Percentiles rank a stretch among this genome's conserved stretches.
Evolutionary conservation across 2,113 vertebrate species (phyloP).

Genomic region (Gavialis gangeticus): DNA sequence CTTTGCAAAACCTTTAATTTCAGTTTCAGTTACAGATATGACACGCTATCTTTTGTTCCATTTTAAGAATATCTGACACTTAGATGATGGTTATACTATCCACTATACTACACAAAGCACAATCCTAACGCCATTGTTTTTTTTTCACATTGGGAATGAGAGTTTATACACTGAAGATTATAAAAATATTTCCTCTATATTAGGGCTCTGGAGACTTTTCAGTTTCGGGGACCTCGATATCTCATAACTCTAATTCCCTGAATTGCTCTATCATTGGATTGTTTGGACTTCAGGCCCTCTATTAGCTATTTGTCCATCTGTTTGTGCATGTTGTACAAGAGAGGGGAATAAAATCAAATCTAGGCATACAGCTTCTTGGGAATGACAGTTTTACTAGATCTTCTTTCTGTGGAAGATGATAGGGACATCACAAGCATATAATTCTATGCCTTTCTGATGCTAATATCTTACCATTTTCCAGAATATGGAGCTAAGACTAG

Average conservation of each 20-base stretch:
- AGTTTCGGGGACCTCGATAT: neutral
- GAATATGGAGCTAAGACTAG: neutral
- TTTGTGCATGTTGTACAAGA: neutral
- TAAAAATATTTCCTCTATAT: neutral
- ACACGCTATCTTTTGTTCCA: neutral
- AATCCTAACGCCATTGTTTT: neutral
- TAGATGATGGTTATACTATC: neutral
- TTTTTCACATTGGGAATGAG: neutral
- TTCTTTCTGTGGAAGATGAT: neutral
- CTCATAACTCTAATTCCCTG: neutral
- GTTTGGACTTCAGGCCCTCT: neutral
- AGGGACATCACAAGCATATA: neutral
- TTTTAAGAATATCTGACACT: rapidly evolving
- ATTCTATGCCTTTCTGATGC: neutral
- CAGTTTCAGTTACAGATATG: neutral
- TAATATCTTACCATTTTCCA: neutral
- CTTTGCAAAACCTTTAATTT: too few species aligned
- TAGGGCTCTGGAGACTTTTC: neutral
- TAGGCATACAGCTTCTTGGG: neutral
- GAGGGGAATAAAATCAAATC: neutral
- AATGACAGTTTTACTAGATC: neutral
- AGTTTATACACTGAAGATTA: neutral
- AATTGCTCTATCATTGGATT: neutral
- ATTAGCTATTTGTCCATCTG: neutral
- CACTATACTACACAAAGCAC: neutral